Conservation (phyloP, 2,888 invertebrate species). For the Lamellibrachia satsuma region DNA sequence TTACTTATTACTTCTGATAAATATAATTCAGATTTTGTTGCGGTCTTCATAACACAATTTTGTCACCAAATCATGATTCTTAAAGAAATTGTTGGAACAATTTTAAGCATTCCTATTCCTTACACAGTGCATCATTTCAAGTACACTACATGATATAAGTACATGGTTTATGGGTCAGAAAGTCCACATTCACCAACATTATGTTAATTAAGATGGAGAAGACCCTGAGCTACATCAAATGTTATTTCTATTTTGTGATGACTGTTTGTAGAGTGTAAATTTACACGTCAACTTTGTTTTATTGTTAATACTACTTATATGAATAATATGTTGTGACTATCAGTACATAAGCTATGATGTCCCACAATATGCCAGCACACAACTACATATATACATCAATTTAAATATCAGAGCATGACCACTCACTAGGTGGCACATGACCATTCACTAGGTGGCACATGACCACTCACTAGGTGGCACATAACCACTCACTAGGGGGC, state of each 20-base stretch:
- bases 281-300: neutral
- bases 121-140: too few species aligned
- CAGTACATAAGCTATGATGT: neutral
- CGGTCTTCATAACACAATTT: neutral
- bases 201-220: neutral
- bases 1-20: neutral
- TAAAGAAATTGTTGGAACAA: neutral
- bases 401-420: neutral
- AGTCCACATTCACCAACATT: neutral
- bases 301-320: neutral
- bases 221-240: neutral
- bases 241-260: neutral
- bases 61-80: neutral
- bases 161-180: neutral
- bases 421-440: neutral
- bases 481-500: too few species aligned
- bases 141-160: neutral
- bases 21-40: neutral
- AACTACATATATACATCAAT: neutral
- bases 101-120: neutral
- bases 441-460: too few species aligned
- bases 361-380: neutral
- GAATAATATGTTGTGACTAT: neutral
- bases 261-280: neutral
- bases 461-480: too few species aligned